Evolutionary conservation across 92 coral and sea anemone species (phyloP).

Genomic region (Umimayanthus chanpuru): DNA sequence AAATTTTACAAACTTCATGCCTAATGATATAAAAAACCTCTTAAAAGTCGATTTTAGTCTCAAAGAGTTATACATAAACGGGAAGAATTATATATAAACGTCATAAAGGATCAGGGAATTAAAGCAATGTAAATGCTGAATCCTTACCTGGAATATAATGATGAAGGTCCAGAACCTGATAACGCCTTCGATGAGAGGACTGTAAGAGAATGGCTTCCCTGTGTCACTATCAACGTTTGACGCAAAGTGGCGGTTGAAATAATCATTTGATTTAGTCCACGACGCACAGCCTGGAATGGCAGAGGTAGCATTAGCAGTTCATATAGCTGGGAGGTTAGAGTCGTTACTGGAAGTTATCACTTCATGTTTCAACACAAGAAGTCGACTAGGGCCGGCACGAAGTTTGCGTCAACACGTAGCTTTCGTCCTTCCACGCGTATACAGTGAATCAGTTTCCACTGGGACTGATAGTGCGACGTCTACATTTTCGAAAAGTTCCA

Average conservation of each 20-base stretch:
- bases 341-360: not conserved
- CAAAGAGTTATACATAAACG: too few relatives aligned
- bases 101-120: not conserved
- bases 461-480: too few relatives aligned
- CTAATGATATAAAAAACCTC: too few relatives aligned
- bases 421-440: too few relatives aligned
- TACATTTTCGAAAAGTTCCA: too few relatives aligned
- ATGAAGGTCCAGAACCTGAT: constrained; percentile 96
- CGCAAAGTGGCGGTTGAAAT: constrained; percentile 82
- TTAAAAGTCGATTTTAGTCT: too few relatives aligned
- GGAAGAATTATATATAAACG: not conserved
- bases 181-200: constrained; percentile 85
- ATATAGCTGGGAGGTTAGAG: not conserved
- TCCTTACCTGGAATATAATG: constrained; percentile 91
- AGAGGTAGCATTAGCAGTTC: not conserved
- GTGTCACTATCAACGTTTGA: constrained; percentile 73
- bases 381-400: too few relatives aligned
- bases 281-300: constrained; percentile 84
- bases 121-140: not conserved
- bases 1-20: too few relatives aligned
- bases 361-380: too few relatives aligned
- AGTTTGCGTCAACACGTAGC: too few relatives aligned
- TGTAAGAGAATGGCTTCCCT: constrained; percentile 56
- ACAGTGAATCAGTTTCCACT: too few relatives aligned
- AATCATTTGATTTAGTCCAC: constrained; percentile 79